A percentile compares a stretch with the other conserved stretches of the same genome.
Conservation (phyloP, 2,113 vertebrate genomes). For the Cryptomyrus ogoouensis region DNA sequence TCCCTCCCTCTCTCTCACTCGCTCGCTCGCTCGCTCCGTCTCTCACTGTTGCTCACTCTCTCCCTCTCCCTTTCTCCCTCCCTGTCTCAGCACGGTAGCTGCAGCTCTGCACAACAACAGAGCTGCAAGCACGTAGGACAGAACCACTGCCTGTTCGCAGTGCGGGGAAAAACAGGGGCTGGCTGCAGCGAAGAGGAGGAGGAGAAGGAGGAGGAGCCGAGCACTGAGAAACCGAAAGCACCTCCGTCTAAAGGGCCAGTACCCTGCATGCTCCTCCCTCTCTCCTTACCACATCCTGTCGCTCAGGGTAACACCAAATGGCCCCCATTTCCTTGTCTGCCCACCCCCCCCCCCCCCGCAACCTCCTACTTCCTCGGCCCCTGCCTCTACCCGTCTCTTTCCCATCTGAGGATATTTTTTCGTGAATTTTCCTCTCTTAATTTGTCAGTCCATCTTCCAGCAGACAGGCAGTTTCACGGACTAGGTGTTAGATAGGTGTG, state of each 20-base stretch:
- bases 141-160: constrained; percentile 50
- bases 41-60: constrained; percentile 21
- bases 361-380: not conserved
- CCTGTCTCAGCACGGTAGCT: constrained; percentile 39
- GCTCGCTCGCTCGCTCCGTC: not conserved
- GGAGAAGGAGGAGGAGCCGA: not conserved
- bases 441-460: constrained; percentile 16
- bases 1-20: constrained; percentile 21
- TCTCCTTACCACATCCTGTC: constrained; percentile 62
- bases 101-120: constrained; percentile 75
- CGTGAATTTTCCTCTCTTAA: not conserved
- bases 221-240: constrained; percentile 23
- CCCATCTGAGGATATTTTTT: not conserved
- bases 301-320: constrained; percentile 60
- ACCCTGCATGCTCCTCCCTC: constrained; percentile 25
- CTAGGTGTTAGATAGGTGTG: constrained; percentile 40
- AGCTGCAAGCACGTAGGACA: constrained; percentile 55
- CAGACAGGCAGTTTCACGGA: constrained; percentile 55
- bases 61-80: constrained; percentile 17
- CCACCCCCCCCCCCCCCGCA: constrained; percentile 17
- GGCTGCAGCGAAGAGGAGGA: not conserved
- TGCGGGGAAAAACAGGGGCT: constrained; percentile 27
- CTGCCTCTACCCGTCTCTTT: not conserved
- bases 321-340: constrained; percentile 5
- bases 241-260: not conserved